phyloP scores from a whole-genome alignment of 2,797 vertebrate species.

The Smutsia gigantea region DNA sequence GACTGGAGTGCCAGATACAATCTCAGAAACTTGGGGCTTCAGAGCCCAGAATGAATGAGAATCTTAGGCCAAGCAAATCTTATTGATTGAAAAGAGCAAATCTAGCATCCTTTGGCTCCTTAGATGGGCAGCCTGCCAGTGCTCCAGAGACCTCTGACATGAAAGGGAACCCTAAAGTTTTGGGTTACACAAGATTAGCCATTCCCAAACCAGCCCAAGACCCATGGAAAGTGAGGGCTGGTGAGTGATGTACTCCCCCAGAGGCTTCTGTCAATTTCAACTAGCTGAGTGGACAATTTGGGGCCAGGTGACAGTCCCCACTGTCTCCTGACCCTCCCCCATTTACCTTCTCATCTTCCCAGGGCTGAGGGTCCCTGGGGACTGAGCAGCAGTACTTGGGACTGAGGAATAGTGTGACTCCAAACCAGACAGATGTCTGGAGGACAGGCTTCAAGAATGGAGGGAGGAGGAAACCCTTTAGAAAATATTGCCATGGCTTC shows the following conservation, averaged over 20 bases:
- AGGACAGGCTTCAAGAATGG: not conserved
- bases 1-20: not conserved
- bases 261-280: not conserved
- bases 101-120: not conserved
- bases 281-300: fast-evolving
- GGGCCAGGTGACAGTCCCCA: too few species aligned
- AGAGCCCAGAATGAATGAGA: not conserved
- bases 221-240: fast-evolving
- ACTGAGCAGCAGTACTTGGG: not conserved
- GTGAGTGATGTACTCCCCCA: fast-evolving
- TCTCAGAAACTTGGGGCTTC: not conserved
- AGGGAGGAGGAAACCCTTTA: not conserved
- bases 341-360: fast-evolving
- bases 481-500: not conserved
- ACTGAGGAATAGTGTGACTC: fast-evolving
- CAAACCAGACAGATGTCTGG: not conserved
- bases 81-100: not conserved
- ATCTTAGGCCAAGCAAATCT: not conserved
- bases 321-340: too few species aligned
- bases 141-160: not conserved
- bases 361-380: not conserved
- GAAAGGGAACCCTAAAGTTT: not conserved
- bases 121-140: not conserved
- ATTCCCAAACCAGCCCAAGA: not conserved
- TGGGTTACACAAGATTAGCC: not conserved